Evolutionary conservation across 1,140 invertebrate species (phyloP), one percentile per base, ranked within the genome.

Genomic region (Adoxophyes honmai): DNA sequence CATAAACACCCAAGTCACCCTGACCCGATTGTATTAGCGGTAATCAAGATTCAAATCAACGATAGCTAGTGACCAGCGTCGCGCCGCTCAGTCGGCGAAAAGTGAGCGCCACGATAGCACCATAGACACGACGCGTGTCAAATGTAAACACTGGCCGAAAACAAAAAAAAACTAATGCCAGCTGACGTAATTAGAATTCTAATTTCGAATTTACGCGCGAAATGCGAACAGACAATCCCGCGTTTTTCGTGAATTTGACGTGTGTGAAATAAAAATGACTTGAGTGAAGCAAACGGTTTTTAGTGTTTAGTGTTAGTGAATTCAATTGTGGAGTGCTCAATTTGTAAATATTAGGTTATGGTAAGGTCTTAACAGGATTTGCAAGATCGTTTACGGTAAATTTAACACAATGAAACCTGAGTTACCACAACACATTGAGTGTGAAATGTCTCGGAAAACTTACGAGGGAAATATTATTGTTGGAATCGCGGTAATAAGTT

Each of bases 11-110:
- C 10, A 18, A 73, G 71, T 76, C 78, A 72, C 81, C 78, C 66
- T 84, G 81, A 82, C 81, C 81, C 68, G 70, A 61, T 77, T 76
- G 67, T 72, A 55, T 63, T 58, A 58, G 64, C 56, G 62, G 68
- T 75, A 80, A 84, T 84, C 78, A 82, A 79, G 79, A 84, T 86
- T 67, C 59, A 68, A 74, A 81, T 73, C 79, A 80, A 69, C 83
- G 78, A 86, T 83, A 75, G 59, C 60, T 63, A 80, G 69, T 83
- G 80, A 84, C 83, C 83, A 79, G 28, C 15, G 55, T 48, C 34
- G 34, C 15, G 60, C 64, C 66, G 68, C 69, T 82, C 82, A 83
- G 78, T 86, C 73, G 70, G 63, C 74, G 61, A 66, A 60, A 68
- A 60, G 80, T 63, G 14, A 73, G 75, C 82, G 74, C 21, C 57